Conservation (phyloP, 2,113 vertebrate species). For the Gopherus flavomarginatus region DNA sequence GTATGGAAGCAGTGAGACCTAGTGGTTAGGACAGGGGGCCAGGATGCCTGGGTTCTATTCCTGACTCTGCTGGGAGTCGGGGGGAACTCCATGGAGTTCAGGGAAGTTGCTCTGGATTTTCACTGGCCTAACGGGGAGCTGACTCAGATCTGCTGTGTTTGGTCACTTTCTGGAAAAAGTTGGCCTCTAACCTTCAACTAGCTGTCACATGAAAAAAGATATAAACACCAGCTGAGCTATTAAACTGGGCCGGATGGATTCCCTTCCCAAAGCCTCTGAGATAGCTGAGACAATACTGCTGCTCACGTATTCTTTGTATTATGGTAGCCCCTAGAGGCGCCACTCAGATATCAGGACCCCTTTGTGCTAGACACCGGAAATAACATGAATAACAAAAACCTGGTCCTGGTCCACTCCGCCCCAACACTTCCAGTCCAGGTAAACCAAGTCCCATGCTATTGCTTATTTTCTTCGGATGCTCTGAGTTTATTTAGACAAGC, state of each 20-base stretch:
- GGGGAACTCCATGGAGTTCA: neutral
- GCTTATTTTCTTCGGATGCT: neutral
- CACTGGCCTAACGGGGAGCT: neutral
- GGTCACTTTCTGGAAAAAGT: neutral
- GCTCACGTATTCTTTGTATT: too few species aligned
- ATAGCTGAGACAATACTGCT: neutral
- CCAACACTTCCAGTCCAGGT: neutral
- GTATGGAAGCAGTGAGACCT: accelerated
- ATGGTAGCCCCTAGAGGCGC: neutral
- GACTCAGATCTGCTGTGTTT: neutral
- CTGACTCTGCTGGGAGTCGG: neutral
- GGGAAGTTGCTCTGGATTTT: neutral
- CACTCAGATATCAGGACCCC: neutral
- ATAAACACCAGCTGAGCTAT: neutral
- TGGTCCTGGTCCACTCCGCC: neutral
- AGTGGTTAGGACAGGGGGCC: neutral
- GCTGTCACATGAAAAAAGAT: neutral
- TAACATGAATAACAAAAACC: neutral
- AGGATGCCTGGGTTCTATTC: neutral
- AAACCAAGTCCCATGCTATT: neutral
- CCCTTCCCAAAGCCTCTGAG: neutral
- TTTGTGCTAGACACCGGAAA: neutral
- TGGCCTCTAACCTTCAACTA: neutral
- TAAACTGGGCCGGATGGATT: neutral
- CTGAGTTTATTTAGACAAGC: neutral